phyloP scores from a whole-genome alignment of 1,140 invertebrate species.

The Meloidogyne hapla region DNA sequence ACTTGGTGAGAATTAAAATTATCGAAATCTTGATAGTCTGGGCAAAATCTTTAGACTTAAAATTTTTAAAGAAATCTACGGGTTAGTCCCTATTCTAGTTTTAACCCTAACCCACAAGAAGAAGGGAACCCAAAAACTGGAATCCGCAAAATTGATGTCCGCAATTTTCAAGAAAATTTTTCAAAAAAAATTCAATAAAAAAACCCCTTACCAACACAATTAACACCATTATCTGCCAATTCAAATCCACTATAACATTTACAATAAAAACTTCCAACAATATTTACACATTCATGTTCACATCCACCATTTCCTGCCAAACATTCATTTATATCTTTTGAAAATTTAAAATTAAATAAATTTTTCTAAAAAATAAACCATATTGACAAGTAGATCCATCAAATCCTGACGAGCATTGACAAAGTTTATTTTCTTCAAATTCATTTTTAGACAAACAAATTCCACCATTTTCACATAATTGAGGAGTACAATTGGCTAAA shows the following conservation, averaged over 20 bases:
- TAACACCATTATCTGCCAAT: slow-evolving; percentile 47
- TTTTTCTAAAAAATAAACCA: slow-evolving; percentile 50
- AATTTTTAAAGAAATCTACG: too few species aligned
- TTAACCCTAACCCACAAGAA: too few species aligned
- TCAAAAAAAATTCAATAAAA: too few species aligned
- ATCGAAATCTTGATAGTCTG: too few species aligned
- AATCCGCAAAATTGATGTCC: too few species aligned
- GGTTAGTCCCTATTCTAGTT: too few species aligned
- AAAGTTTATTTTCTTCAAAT: slow-evolving; percentile 48
- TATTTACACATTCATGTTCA: slow-evolving; percentile 65
- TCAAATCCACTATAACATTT: slow-evolving; percentile 69
- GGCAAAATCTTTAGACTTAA: too few species aligned
- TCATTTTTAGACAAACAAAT: slow-evolving; percentile 44
- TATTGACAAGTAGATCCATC: slow-evolving; percentile 64
- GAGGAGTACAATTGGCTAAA: slow-evolving; percentile 65
- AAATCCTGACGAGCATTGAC: slow-evolving; percentile 60
- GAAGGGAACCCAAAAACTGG: too few species aligned
- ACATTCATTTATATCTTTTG: slow-evolving; percentile 65
- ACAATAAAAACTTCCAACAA: slow-evolving; percentile 68
- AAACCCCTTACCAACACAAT: slow-evolving; percentile 57
- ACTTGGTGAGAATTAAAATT: too few species aligned
- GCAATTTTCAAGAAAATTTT: too few species aligned
- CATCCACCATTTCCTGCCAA: slow-evolving; percentile 64
- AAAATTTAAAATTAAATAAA: background rate
- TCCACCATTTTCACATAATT: slow-evolving; percentile 64